A percentile compares a stretch with the other conserved stretches of the same genome.
Conservation (phyloP, 2,888 invertebrate species). For the Oscheius onirici region DNA sequence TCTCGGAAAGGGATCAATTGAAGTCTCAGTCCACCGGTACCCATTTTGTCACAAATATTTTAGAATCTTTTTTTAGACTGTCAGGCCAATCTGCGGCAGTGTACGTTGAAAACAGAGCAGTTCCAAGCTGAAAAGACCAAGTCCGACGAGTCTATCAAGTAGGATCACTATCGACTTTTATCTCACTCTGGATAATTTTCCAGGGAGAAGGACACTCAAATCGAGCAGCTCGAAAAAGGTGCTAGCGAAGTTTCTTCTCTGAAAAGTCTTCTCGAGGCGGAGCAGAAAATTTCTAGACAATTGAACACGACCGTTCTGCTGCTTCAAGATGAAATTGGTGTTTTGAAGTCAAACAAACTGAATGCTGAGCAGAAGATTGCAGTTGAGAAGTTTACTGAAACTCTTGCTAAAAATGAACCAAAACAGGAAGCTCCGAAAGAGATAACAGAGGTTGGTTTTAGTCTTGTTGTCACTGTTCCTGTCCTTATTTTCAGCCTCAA, state of each 20-base stretch:
- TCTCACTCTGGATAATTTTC: no score
- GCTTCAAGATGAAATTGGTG: conserved; percentile 26
- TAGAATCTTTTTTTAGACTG: conserved; percentile 10
- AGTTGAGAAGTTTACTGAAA: no score
- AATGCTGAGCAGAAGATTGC: neutral
- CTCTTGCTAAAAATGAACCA: no score
- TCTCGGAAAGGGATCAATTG: conserved; percentile 10
- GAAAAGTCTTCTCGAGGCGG: conserved; percentile 11
- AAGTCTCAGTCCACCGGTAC: conserved; percentile 14
- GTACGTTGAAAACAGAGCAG: conserved; percentile 14
- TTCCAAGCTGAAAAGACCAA: conserved; percentile 11
- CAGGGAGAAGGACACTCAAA: conserved; percentile 12
- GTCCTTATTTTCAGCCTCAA: neutral
- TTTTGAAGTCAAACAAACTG: conserved; percentile 5
- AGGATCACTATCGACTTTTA: no score
- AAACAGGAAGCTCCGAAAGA: no score
- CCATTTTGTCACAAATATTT: neutral
- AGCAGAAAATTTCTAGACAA: conserved; percentile 17
- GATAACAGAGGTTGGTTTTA: no score
- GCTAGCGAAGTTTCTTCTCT: conserved; percentile 14
- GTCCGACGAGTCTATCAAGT: conserved; percentile 19
- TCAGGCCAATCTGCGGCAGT: conserved; percentile 5
- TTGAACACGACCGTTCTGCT: conserved; percentile 14
- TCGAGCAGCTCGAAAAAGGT: conserved; percentile 16
- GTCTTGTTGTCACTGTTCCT: no score